Evolutionary conservation across 2,797 vertebrate genomes (phyloP).

Genomic region (Netta rufina): DNA sequence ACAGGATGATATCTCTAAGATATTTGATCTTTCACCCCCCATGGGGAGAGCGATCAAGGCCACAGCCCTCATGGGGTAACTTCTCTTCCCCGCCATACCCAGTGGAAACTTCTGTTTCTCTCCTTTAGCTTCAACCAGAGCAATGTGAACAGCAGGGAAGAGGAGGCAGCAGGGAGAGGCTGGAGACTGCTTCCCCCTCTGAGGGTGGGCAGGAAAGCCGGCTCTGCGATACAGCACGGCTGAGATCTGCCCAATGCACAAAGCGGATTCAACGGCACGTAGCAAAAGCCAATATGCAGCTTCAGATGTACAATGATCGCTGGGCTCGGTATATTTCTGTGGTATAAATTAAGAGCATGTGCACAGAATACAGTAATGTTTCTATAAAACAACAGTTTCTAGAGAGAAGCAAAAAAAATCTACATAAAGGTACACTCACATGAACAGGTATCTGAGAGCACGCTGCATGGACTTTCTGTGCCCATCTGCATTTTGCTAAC

Average conservation of each 20-base stretch:
- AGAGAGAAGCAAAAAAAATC: neutral
- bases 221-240: fast-evolving
- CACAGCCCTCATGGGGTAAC: fast-evolving
- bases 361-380: neutral
- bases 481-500: neutral
- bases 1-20: neutral
- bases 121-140: neutral
- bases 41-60: neutral
- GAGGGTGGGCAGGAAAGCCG: neutral
- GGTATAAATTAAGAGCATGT: neutral
- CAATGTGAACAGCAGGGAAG: neutral
- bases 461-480: neutral
- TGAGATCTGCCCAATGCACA: neutral
- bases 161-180: neutral
- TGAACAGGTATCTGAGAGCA: neutral
- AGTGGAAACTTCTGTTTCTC: neutral
- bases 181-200: fast-evolving
- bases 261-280: fast-evolving
- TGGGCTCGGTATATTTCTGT: neutral
- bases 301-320: neutral
- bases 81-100: neutral
- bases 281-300: fast-evolving
- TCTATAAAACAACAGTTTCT: neutral
- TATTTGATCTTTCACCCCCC: neutral
- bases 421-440: neutral